Base-by-base conservation (phyloP, 2,797 vertebrate genomes). In the Danio kyathit region DNA sequence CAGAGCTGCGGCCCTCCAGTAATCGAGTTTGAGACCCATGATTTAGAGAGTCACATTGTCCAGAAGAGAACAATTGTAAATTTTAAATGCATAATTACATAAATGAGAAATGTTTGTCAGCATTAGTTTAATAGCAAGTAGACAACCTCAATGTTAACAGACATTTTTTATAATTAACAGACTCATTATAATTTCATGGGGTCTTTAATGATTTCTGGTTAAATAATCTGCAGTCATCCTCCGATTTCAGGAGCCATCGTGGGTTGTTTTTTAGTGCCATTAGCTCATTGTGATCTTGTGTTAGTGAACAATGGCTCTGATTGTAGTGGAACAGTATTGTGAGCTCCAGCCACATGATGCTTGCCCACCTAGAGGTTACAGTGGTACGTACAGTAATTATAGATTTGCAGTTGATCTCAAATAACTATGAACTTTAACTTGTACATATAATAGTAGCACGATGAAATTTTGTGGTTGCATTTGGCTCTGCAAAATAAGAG, bases 271-370 rank as follows among this genome's bases (percentile, higher is more conserved):
- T n/a, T 29, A 29, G 7, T 69, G 11, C 14, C 49, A 57, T 74
- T 69, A 8, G 19, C 10, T 69, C 51, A 12, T 76, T 66, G 74
- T 65, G 40, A 13, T 54, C 13, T 56, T 10, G 3, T 66, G 19
- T 76, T 67, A 40, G 54, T 9, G 19, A 69, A 49, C n/a, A 78
- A 19, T 78, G 16, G 41, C 13, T 59, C 14, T 59, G 16, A 69
- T 48, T 76, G 43, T 46, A 46, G 9, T 17, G 13, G 51, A 48
- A 67, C 0, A 1, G 16, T 67, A 17, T 67, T 38, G 51, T 66
- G 14, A 57, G 4, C 54, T 17, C 52, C 52, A 29, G 74, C 40
- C 61, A 10, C 61, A 66, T 56, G 17, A 46, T 10, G n/a, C 40
- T 38, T 75, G 5, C 12, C 46, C n/a, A 54, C 17, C 12, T 57